Evolutionary conservation across 2,888 invertebrate genomes (phyloP).

Genomic region (Caenorhabditis panamensis): DNA sequence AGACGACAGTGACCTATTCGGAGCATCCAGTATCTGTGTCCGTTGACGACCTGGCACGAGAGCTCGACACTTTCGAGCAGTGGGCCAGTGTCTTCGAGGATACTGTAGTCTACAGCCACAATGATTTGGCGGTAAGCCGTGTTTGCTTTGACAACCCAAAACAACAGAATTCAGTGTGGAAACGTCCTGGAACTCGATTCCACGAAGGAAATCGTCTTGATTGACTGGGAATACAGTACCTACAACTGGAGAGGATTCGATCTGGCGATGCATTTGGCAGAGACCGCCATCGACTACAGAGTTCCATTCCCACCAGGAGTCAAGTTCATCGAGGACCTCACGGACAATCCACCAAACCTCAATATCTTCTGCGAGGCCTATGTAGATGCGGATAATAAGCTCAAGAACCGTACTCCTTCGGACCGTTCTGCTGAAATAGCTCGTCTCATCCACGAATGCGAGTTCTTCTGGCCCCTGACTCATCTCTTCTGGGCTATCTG

Average conservation of each 20-base stretch:
- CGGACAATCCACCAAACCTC: conserved; percentile 34
- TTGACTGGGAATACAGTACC: conserved; percentile 39
- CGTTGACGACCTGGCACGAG: conserved; percentile 25
- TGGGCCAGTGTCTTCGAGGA: conserved; percentile 24
- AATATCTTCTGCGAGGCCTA: conserved; percentile 33
- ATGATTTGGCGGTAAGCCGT: conserved; percentile 29
- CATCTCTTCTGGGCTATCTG: conserved; percentile 35
- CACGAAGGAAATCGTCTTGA: conserved; percentile 12
- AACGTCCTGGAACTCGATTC: conserved; percentile 36
- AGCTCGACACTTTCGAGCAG: conserved; percentile 33
- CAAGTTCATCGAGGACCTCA: conserved; percentile 29
- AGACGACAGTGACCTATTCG: conserved; percentile 21
- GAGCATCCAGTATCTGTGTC: conserved; percentile 31
- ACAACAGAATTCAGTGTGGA: conserved; percentile 16
- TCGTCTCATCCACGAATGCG: conserved; percentile 12
- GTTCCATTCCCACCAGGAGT: conserved; percentile 20
- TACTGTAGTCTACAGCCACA: conserved; percentile 37
- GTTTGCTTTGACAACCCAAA: neutral
- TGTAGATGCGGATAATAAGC: conserved; percentile 33
- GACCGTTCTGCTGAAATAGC: conserved; percentile 9
- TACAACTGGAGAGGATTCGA: conserved; percentile 49
- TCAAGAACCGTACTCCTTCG: conserved; percentile 21
- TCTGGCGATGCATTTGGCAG: conserved; percentile 43
- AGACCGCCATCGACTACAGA: conserved; percentile 35
- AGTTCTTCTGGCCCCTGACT: conserved; percentile 43